Conservation (phyloP, 2,113 vertebrate genomes). For the Empidonax traillii region DNA sequence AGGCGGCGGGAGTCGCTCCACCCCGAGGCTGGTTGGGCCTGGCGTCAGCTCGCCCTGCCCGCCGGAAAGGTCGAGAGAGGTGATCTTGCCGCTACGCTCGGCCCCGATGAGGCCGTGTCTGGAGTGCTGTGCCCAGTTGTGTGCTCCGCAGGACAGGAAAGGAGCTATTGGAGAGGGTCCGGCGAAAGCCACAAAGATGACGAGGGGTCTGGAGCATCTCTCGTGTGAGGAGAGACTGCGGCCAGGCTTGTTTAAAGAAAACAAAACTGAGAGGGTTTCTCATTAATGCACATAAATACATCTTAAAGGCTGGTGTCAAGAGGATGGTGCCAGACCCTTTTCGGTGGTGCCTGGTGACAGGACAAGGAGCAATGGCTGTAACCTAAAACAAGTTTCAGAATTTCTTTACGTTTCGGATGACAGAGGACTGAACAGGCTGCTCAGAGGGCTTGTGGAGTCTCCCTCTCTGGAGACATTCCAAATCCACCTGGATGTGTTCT, state of each 20-base stretch:
- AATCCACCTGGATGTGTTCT: not conserved
- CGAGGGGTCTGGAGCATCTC: too few species aligned
- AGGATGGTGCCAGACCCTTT: not conserved
- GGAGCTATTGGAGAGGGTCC: not conserved
- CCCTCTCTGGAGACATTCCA: not conserved
- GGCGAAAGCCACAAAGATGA: not conserved
- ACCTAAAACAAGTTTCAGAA: not conserved
- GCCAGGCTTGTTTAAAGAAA: not conserved
- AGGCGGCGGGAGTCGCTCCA: not conserved
- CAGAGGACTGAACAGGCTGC: not conserved
- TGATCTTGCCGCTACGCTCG: rapidly evolving
- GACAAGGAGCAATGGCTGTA: rapidly evolving
- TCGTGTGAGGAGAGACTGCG: not conserved
- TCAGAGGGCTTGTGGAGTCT: not conserved
- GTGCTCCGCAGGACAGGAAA: too few species aligned
- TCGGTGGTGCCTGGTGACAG: not conserved
- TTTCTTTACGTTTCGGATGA: rapidly evolving
- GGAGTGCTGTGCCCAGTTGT: not conserved
- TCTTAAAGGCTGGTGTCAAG: rapidly evolving
- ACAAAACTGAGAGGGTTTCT: too few species aligned
- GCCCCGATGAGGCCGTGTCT: not conserved
- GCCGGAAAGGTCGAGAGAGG: not conserved
- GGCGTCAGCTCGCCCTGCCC: rapidly evolving
- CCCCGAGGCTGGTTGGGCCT: not conserved
- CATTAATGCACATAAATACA: rapidly evolving